These are phyloP conservation scores for Listronotus bonariensis DNA, from an alignment of 1,140 invertebrate species.

Conservation along the genomic window DNA sequence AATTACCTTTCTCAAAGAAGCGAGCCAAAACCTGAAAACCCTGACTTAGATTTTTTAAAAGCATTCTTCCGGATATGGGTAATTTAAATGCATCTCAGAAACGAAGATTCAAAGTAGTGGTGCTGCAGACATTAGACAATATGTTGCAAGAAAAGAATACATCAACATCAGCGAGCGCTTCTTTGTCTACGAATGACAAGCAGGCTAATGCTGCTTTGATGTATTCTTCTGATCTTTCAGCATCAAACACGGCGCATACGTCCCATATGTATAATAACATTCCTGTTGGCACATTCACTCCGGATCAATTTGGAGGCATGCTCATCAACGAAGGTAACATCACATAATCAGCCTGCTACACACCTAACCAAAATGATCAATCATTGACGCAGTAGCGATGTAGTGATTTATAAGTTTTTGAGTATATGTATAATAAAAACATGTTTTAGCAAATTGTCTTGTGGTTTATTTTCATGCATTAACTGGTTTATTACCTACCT, in stretches of 20 bases:
- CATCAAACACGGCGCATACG: not conserved
- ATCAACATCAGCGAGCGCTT: too few species aligned
- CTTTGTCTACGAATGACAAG: not conserved
- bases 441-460: too few species aligned
- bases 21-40: conserved; percentile 14
- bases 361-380: not conserved
- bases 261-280: conserved; percentile 9
- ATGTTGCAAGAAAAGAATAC: conserved; percentile 18
- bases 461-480: too few species aligned
- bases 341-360: conserved; percentile 3
- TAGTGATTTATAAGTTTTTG: too few species aligned
- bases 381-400: too few species aligned
- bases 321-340: conserved; percentile 14
- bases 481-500: too few species aligned
- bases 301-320: conserved; percentile 6
- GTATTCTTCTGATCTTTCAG: not conserved
- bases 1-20: conserved; percentile 17
- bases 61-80: conserved; percentile 11
- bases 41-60: conserved; percentile 20
- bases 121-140: conserved; percentile 9
- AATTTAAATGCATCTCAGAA: too few species aligned
- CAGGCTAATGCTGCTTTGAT: not conserved
- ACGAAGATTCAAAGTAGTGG: not conserved
- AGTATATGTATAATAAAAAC: too few species aligned
- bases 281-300: not conserved